Evolutionary conservation across 2,113 vertebrate genomes (phyloP).

Genomic region (Gallinago paraguaiae): DNA sequence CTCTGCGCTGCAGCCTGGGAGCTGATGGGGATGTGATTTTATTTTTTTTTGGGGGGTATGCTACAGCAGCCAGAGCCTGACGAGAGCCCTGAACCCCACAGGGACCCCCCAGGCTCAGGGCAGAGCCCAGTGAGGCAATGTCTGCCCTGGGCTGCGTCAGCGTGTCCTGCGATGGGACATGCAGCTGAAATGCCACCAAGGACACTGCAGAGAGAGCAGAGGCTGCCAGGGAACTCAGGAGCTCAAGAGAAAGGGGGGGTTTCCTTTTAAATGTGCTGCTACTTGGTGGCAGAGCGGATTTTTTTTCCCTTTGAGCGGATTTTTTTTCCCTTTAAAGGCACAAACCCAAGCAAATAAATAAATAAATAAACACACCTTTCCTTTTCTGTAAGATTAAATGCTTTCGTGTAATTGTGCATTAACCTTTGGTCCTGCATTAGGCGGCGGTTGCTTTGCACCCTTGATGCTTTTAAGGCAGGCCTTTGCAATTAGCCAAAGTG

Average conservation of each 20-base stretch:
- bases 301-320: not conserved
- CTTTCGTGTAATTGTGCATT: slow-evolving; percentile 13
- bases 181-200: not conserved
- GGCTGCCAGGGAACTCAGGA: not conserved
- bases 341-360: not conserved
- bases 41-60: not conserved
- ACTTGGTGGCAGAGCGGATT: not conserved
- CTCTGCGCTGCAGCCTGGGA: not conserved
- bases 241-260: not conserved
- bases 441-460: not conserved
- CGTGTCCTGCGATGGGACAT: not conserved
- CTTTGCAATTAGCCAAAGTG: slow-evolving; percentile 49
- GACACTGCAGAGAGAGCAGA: not conserved
- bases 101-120: not conserved
- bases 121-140: not conserved
- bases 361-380: not conserved
- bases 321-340: not conserved
- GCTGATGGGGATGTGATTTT: not conserved
- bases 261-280: not conserved
- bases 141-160: not conserved
- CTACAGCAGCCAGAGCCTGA: not conserved
- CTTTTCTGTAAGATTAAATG: not conserved
- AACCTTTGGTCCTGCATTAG: slow-evolving; percentile 56
- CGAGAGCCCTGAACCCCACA: not conserved
- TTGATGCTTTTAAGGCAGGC: slow-evolving; percentile 42